Evolutionary conservation across 2,113 vertebrate species (phyloP), one percentile per base, ranked within the genome.

Genomic region (Neolamprologus cancellatus): DNA sequence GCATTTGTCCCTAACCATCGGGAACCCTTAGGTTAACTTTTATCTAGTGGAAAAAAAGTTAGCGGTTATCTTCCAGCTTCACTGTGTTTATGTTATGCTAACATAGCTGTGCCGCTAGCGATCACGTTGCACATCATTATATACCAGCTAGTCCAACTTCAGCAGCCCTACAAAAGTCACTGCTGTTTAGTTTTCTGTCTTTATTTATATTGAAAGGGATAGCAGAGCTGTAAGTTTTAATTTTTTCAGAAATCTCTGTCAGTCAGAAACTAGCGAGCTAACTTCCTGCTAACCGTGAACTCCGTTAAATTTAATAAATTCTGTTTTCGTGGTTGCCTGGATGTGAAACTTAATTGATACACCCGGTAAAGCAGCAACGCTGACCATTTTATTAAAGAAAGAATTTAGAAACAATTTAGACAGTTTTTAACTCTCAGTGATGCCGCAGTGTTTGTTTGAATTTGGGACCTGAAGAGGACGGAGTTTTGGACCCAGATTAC

Each of bases 381-480:
- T 57, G 55, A 57, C 2, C 14, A 30, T 57, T 57, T 57, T 30
- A 57, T 57, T 30, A 30, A 30, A 57, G 25, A 57, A 15, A 55
- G 13, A 57, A 28, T 57, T 57, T 57, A 57, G 25, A 57, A 57
- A 57, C 2, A 57, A 57, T 57, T 5, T 57, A 57, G 54, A 57
- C 54, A 17, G 7, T 57, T 30, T 57, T 57, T 30, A 17, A 30
- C 7, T 57, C 54, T 57, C 54, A 57, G 55, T 30, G 14, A 30
- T 57, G 55, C 2, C 1, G 0, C 14, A 57, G 55, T 57, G 55
- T 57, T 57, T 1, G 0, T 57, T 57, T 30, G 25, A 59, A 3
- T 59, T 59, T 59, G 25, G 55, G 25, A 5, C 8, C 55, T 30
- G 55, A 30, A 30, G 1, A 0, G 0, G 55, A 57, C 2, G 2